These are phyloP conservation scores for Harlomillsia oculata DNA, from an alignment of 1,140 invertebrate genomes.

Conservation along the genomic window DNA sequence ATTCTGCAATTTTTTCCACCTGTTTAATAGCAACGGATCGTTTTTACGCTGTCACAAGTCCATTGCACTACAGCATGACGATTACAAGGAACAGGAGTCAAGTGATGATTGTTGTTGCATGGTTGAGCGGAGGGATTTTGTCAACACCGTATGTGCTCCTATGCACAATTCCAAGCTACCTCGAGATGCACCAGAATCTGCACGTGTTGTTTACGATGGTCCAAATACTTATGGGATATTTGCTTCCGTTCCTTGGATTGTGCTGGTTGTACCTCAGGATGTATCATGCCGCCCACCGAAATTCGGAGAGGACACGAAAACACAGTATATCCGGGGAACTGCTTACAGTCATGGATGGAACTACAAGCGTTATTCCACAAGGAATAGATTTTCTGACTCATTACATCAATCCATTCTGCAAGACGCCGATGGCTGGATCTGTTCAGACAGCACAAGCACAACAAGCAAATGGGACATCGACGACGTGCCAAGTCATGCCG, in stretches of 20 bases:
- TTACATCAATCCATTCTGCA: constrained; percentile 35
- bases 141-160: constrained; percentile 34
- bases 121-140: constrained; percentile 40
- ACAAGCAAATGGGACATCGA: constrained; percentile 4
- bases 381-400: constrained; percentile 36
- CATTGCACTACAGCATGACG: constrained; percentile 47
- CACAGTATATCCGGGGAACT: constrained; percentile 44
- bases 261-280: constrained; percentile 49
- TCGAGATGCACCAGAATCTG: constrained; percentile 19
- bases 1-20: constrained; percentile 43
- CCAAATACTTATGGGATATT: constrained; percentile 41
- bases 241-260: constrained; percentile 46
- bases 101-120: constrained; percentile 41
- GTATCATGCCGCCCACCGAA: constrained; percentile 48
- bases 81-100: constrained; percentile 44
- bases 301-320: constrained; percentile 47
- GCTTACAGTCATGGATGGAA: constrained; percentile 33
- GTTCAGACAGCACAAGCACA: constrained; percentile 13
- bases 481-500: constrained; percentile 27
- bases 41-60: constrained; percentile 48
- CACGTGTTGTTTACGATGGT: constrained; percentile 36
- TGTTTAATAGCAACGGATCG: constrained; percentile 48
- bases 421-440: constrained; percentile 34
- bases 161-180: constrained; percentile 9
- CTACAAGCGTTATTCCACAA: constrained; percentile 33